Conservation (phyloP, 1,140 invertebrate species). For the Cyphomyrmex costatus region DNA sequence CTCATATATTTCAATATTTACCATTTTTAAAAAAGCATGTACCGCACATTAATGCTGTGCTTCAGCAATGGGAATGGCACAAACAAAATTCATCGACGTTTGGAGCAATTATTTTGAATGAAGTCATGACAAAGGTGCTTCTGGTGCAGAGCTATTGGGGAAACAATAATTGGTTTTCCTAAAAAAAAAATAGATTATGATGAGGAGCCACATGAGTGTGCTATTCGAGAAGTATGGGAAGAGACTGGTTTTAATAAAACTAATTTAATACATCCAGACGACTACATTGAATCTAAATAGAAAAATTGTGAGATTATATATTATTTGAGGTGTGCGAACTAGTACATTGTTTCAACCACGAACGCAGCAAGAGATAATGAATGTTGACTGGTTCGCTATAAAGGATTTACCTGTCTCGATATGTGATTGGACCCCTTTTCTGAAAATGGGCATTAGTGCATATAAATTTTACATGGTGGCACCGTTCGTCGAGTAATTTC, state of each 20-base stretch:
- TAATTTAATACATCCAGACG: constrained; percentile 92
- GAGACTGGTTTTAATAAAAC: constrained; percentile 98
- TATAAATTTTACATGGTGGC: constrained; percentile 98
- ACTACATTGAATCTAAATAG: constrained; percentile 95
- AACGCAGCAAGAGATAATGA: constrained; percentile 98
- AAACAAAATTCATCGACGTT: constrained; percentile 98
- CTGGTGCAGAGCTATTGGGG: constrained; percentile 98
- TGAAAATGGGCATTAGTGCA: constrained; percentile 92
- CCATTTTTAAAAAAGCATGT: constrained; percentile 93
- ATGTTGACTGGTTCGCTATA: constrained; percentile 97
- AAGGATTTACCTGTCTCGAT: constrained; percentile 94
- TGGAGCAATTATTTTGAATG: constrained; percentile 97
- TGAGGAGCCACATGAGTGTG: constrained; percentile 99
- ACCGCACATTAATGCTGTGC: constrained; percentile 91
- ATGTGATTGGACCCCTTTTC: constrained; percentile 94
- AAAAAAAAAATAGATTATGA: constrained; percentile 99
- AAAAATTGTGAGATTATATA: constrained; percentile 95
- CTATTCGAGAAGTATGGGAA: constrained; percentile 97
- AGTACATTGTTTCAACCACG: constrained; percentile 95
- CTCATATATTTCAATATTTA: constrained; percentile 94
- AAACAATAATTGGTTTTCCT: constrained; percentile 97
- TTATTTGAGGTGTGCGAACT: constrained; percentile 94
- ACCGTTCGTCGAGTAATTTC: constrained; percentile 95
- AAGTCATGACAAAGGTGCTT: constrained; percentile 94
- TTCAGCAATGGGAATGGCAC: constrained; percentile 96